Evolutionary conservation across 2,113 vertebrate species (phyloP).

Genomic region (Nasalis larvatus): DNA sequence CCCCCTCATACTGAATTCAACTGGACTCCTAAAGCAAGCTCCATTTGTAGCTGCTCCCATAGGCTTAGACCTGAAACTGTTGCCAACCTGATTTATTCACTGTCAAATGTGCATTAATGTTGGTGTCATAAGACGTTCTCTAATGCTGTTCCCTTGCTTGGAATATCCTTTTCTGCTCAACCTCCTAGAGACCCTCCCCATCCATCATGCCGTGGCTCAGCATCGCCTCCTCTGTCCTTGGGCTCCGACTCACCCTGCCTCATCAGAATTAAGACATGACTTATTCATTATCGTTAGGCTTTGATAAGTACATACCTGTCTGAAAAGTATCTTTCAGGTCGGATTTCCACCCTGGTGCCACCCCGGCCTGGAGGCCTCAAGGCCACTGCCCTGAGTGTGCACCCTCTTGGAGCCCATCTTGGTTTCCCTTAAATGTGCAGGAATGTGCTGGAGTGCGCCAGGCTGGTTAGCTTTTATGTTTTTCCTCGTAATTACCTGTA

Average conservation of each 20-base stretch:
- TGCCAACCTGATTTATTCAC: background rate
- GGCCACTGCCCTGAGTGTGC: background rate
- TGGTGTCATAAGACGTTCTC: background rate
- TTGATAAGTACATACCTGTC: background rate
- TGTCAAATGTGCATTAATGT: background rate
- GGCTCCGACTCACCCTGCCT: background rate
- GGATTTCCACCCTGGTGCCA: background rate
- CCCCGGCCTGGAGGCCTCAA: background rate
- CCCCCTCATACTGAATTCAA: too few species aligned
- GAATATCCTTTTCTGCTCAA: background rate
- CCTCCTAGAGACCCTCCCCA: background rate
- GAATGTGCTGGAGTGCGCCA: accelerated
- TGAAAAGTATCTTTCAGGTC: background rate
- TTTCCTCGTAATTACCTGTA: background rate
- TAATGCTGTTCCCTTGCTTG: background rate
- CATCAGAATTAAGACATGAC: background rate
- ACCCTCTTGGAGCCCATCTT: background rate
- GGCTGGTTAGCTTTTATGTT: background rate
- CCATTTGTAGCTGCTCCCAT: background rate
- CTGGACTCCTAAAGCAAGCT: background rate
- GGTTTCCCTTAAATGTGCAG: background rate
- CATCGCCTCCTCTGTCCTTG: background rate
- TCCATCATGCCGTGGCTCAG: background rate
- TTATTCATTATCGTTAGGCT: background rate
- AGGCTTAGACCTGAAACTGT: background rate